These are phyloP conservation scores for Cetoscarus ocellatus DNA, from an alignment of 2,797 vertebrate species.

Conservation along the genomic window DNA sequence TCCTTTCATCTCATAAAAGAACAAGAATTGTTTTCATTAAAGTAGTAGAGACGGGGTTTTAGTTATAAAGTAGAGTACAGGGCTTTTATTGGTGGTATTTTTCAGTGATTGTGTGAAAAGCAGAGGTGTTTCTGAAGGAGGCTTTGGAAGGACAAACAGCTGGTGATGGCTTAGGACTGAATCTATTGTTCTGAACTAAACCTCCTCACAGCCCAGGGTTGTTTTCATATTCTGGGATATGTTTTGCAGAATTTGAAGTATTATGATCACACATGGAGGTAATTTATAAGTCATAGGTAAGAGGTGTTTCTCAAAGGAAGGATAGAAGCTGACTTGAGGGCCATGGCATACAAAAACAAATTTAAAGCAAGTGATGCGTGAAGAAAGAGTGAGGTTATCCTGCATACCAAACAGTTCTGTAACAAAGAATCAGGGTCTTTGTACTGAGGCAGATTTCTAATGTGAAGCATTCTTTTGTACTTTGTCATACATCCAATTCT, in stretches of 20 bases:
- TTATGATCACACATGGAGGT: background rate
- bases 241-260: background rate
- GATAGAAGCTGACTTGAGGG: background rate
- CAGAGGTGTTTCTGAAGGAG: background rate
- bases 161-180: background rate
- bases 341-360: background rate
- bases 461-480: too few relatives aligned
- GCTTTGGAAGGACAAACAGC: constrained; percentile 1
- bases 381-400: background rate
- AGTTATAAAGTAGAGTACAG: background rate
- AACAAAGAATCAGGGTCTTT: background rate
- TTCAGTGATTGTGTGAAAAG: background rate
- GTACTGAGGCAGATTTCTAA: background rate
- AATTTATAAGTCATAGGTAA: constrained; percentile 1
- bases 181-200: constrained; percentile 3
- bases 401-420: constrained; percentile 1
- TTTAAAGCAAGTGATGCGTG: constrained; percentile 11
- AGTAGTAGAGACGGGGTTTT: background rate
- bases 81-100: background rate
- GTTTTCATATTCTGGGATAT: background rate
- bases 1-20: background rate
- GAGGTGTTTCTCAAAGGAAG: background rate
- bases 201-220: constrained; percentile 9
- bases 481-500: too few relatives aligned
- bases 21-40: background rate